These are phyloP conservation scores for Branchipolynoe longqiensis DNA, from an alignment of 2,888 invertebrate genomes.

Conservation along the genomic window DNA sequence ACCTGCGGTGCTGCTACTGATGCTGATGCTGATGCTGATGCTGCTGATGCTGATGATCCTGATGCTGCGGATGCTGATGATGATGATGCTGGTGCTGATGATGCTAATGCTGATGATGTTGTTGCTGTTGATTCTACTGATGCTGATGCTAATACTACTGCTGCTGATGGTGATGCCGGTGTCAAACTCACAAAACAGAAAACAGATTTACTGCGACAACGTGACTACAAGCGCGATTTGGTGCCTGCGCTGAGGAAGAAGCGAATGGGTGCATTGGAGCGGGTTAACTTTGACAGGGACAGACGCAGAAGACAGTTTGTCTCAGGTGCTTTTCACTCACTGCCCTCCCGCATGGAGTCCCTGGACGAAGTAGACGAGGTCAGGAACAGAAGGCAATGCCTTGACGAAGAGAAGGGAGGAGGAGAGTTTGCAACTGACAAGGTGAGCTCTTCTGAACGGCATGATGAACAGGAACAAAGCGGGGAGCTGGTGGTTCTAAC, in stretches of 20 bases:
- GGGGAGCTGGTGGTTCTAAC: background rate
- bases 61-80: too few relatives aligned
- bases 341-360: constrained; percentile 51
- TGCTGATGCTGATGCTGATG: too few relatives aligned
- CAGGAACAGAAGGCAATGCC: constrained; percentile 2
- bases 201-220: background rate
- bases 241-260: constrained; percentile 33
- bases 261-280: constrained; percentile 9
- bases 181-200: background rate
- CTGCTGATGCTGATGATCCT: too few relatives aligned
- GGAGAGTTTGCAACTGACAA: background rate
- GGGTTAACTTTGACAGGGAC: constrained; percentile 1
- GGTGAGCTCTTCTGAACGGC: too few relatives aligned
- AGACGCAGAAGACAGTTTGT: background rate
- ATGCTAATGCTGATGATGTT: too few relatives aligned
- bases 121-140: too few relatives aligned
- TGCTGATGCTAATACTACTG: too few relatives aligned
- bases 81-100: too few relatives aligned
- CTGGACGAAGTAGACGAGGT: constrained; percentile 57
- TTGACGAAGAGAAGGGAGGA: constrained; percentile 48
- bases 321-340: constrained; percentile 13
- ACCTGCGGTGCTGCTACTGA: too few relatives aligned
- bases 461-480: constrained; percentile 4
- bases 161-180: too few relatives aligned
- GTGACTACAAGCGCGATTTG: constrained; percentile 40